These are phyloP conservation scores for Gambusia affinis DNA, from an alignment of 2,113 vertebrate species.

Conservation along the genomic window DNA sequence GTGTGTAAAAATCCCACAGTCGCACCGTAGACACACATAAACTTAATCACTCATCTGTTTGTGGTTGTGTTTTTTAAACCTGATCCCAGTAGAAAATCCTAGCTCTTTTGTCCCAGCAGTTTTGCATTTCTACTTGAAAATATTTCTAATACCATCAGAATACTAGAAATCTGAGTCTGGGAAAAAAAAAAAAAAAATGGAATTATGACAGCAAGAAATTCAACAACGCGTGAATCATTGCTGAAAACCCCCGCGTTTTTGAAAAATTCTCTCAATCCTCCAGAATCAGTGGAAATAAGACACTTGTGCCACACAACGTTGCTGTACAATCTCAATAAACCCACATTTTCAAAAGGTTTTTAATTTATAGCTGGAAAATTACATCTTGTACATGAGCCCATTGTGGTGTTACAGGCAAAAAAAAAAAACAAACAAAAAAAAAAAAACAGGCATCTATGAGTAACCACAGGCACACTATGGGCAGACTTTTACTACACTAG, in stretches of 20 bases:
- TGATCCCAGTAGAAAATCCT: no score
- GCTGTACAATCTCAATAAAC: slow-evolving; percentile 44
- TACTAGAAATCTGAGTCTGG: background rate
- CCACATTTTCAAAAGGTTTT: slow-evolving; percentile 81
- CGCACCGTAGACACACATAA: no score
- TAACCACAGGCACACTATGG: slow-evolving; percentile 89
- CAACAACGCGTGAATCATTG: no score
- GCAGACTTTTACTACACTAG: slow-evolving; percentile 91
- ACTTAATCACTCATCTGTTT: no score
- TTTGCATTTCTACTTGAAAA: no score
- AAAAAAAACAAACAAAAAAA: background rate
- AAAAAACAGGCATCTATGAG: slow-evolving; percentile 82
- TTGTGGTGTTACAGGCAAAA: slow-evolving; percentile 80
- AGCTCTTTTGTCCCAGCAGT: no score
- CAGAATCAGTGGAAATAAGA: background rate
- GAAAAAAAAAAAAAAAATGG: background rate
- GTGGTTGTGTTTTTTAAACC: no score
- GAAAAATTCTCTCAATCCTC: no score
- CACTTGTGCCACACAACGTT: background rate
- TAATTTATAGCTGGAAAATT: slow-evolving; percentile 88
- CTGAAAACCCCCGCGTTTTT: no score
- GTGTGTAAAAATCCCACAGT: no score
- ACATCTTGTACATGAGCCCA: slow-evolving; percentile 82
- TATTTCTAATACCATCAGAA: background rate
- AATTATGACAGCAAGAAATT: no score